Conservation (phyloP, 2,888 invertebrate species). For the Agrilus mali region DNA sequence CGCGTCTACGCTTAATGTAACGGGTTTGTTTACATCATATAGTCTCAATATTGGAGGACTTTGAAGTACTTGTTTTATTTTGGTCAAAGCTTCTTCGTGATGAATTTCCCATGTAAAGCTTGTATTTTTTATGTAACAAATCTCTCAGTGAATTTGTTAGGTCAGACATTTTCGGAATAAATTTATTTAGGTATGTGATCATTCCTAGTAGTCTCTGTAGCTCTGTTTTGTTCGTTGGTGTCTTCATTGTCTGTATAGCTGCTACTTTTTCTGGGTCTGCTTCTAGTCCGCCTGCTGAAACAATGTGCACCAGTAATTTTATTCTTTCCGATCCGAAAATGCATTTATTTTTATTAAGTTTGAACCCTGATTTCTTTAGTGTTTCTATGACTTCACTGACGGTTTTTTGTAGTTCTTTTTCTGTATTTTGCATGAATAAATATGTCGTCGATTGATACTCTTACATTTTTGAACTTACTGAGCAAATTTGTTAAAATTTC, state of each 20-base stretch:
- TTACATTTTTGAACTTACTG: conserved; percentile 12
- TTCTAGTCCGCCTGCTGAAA: conserved; percentile 4
- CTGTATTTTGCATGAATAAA: conserved; percentile 14
- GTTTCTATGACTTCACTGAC: too few species aligned
- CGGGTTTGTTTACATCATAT: conserved; percentile 9
- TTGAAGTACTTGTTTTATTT: conserved; percentile 8
- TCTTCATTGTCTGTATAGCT: conserved; percentile 10
- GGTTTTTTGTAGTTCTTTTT: conserved; percentile 13
- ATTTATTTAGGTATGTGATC: conserved; percentile 15
- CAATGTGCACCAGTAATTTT: conserved; percentile 6
- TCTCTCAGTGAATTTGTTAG: conserved; percentile 11
- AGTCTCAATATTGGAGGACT: conserved; percentile 8
- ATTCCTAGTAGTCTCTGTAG: conserved; percentile 15
- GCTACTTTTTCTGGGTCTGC: conserved; percentile 9
- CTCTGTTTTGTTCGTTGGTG: conserved; percentile 10
- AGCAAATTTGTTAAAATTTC: conserved; percentile 10
- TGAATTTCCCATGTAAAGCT: too few species aligned
- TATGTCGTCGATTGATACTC: conserved; percentile 16
- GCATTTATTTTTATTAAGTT: conserved; percentile 18
- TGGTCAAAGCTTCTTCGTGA: conserved; percentile 3
- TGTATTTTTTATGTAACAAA: conserved; percentile 10
- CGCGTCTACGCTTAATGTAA: conserved; percentile 13
- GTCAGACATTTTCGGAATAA: conserved; percentile 14
- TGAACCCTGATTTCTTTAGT: conserved; percentile 14
- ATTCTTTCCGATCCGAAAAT: conserved; percentile 8